Evolutionary conservation across 2,888 invertebrate genomes (phyloP), one percentile per base, ranked within the genome.

Genomic region (Prosopocoilus inquinatus): DNA sequence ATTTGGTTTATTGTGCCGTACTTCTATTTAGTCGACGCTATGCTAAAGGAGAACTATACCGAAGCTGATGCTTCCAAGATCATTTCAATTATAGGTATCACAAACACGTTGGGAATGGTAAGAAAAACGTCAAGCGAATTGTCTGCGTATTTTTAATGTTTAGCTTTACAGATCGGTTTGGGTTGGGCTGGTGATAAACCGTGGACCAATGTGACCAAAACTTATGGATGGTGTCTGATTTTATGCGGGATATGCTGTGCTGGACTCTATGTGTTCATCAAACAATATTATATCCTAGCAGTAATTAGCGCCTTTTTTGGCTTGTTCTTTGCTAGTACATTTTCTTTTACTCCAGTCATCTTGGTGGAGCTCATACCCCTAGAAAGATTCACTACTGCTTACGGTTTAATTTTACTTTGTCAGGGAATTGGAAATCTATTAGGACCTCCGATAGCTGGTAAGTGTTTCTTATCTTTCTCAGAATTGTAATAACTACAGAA

Each of bases 1-100:
- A 87, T 90, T 68, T 95, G 94, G 91, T 92, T 91, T 77, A 96
- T 97, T 70, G 91, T 96, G 55, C 95, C 96, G 9, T 97, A 97
- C 79, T 91, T 96, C 75, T 96, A 94, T 77, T 81, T 96, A 59
- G 90, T 91, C 51, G 94, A 96, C 69, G 88, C 91, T 73, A 88
- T 93, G 79, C 83, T 83, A 34, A 83, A 84, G 8, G 81, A 84
- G 59, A 86, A 86, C 1, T 90, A 89, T 66, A 81, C 80, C 2
- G 88, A 90, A 64, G 82, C 86, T 36, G 86, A 88, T 47, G 88
- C 89, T 3, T 91, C 94, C 3, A 84, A 85, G 58, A 83, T 96
- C 64, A 83, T 96, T 61, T 91, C 95, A 49, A 82, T 90, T 50
- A 91, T 96, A 66, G 95, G 95, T 16, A 84, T 93, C 58, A 89